Percentiles rank a stretch among this genome's conserved stretches.
These are phyloP conservation scores for Candidula unifasciata DNA, from an alignment of 2,888 invertebrate species.

Conservation along the genomic window DNA sequence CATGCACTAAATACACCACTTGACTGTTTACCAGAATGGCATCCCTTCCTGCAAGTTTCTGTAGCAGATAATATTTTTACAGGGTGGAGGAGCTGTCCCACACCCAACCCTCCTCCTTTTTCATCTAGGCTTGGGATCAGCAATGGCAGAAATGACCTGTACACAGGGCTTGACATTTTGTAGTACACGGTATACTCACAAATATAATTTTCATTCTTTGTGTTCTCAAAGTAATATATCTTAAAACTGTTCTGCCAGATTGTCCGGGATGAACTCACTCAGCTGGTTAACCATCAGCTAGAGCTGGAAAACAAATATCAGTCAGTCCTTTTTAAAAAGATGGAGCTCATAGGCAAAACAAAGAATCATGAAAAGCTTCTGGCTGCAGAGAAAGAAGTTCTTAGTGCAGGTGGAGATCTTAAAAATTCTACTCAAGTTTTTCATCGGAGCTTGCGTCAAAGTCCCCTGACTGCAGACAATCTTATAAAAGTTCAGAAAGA, in stretches of 20 bases:
- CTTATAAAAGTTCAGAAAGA: constrained; percentile 76
- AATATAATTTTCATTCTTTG: too few species aligned
- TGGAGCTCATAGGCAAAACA: constrained; percentile 63
- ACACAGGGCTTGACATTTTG: too few species aligned
- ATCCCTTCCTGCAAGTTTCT: too few species aligned
- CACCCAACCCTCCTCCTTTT: too few species aligned
- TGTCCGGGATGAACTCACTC: constrained; percentile 71
- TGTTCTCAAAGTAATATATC: too few species aligned
- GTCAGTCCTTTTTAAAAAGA: constrained; percentile 69
- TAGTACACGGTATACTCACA: too few species aligned
- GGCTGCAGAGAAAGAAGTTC: constrained; percentile 66
- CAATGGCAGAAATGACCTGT: too few species aligned
- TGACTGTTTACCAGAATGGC: too few species aligned
- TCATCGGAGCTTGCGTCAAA: constrained; percentile 73
- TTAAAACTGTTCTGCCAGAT: constrained; percentile 62
- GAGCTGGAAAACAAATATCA: constrained; percentile 73
- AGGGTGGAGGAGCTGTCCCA: too few species aligned
- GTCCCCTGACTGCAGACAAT: constrained; percentile 75
- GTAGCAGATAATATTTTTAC: too few species aligned
- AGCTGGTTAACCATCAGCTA: constrained; percentile 71
- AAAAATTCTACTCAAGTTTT: constrained; percentile 75
- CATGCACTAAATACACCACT: too few species aligned
- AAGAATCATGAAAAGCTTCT: constrained; percentile 63
- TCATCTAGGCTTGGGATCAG: too few species aligned
- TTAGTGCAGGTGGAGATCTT: constrained; percentile 68